Conservation (phyloP, 2,797 vertebrate species). For the Eidolon dupreanum region DNA sequence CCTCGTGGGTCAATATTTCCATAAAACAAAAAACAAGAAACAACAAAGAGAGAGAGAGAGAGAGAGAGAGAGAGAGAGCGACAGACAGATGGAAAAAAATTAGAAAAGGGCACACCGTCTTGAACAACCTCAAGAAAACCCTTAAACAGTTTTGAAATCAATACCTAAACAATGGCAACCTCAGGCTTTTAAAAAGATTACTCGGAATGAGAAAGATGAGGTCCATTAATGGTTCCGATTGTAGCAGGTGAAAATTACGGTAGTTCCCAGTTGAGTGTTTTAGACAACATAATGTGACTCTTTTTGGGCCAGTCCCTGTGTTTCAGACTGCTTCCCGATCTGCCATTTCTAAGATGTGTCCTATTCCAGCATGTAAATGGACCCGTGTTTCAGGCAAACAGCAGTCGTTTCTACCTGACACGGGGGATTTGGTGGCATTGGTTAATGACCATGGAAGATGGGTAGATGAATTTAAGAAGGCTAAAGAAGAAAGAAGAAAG, state of each 20-base stretch:
- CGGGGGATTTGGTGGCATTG: slow-evolving; percentile 79
- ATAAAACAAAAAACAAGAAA: slow-evolving; percentile 30
- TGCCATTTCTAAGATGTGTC: slow-evolving; percentile 76
- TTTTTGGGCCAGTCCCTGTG: slow-evolving; percentile 49
- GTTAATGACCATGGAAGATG: slow-evolving; percentile 75
- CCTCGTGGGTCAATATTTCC: slow-evolving; percentile 81
- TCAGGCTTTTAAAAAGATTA: neutral
- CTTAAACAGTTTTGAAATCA: slow-evolving; percentile 38
- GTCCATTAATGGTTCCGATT: neutral
- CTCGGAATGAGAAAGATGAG: neutral
- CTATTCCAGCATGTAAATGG: slow-evolving; percentile 78
- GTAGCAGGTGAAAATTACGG: slow-evolving; percentile 39
- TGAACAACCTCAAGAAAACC: slow-evolving; percentile 52
- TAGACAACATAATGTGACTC: slow-evolving; percentile 65
- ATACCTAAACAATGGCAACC: neutral
- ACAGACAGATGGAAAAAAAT: neutral
- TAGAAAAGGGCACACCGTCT: neutral
- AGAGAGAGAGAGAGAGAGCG: no score
- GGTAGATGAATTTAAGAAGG: slow-evolving; percentile 65
- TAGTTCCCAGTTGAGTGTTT: slow-evolving; percentile 63
- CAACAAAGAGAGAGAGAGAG: neutral
- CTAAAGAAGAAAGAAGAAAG: slow-evolving; percentile 40
- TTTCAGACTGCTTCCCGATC: slow-evolving; percentile 67
- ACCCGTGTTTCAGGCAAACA: slow-evolving; percentile 78
- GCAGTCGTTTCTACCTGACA: slow-evolving; percentile 79